phyloP scores from a whole-genome alignment of 1,140 invertebrate genomes.

The Cepaea nemoralis region DNA sequence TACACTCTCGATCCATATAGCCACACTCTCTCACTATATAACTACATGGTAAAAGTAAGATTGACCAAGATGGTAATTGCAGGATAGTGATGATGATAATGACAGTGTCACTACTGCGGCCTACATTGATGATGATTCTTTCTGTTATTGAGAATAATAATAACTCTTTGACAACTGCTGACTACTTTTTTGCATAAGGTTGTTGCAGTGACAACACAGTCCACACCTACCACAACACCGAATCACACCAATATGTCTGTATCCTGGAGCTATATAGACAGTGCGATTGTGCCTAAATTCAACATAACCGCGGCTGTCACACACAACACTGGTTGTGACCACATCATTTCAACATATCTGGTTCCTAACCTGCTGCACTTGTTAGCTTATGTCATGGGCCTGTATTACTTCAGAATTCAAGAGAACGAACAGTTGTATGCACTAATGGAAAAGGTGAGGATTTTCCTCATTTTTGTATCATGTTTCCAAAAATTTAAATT shows the following conservation, averaged over 20 bases:
- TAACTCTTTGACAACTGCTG: too few species aligned
- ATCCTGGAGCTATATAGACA: background rate
- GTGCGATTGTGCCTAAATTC: background rate
- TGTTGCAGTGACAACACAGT: background rate
- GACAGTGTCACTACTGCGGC: too few species aligned
- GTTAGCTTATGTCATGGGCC: slow-evolving; percentile 81
- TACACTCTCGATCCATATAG: too few species aligned
- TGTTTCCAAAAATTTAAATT: too few species aligned
- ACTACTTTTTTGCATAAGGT: background rate
- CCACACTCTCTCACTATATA: too few species aligned
- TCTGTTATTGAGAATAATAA: too few species aligned
- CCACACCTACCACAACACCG: slow-evolving; percentile 34
- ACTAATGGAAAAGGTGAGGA: slow-evolving; percentile 86
- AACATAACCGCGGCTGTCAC: background rate
- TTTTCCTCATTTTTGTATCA: background rate
- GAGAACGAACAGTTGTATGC: slow-evolving; percentile 90
- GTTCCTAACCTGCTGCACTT: slow-evolving; percentile 85
- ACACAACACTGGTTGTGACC: slow-evolving; percentile 60
- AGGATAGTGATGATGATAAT: too few species aligned
- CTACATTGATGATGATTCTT: too few species aligned
- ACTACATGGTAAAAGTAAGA: too few species aligned
- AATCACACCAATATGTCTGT: slow-evolving; percentile 6
- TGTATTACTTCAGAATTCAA: slow-evolving; percentile 84
- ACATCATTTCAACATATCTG: slow-evolving; percentile 80
- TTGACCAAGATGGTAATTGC: too few species aligned